Conservation (phyloP, 1,140 invertebrate genomes). For the Danaus melanippus region DNA sequence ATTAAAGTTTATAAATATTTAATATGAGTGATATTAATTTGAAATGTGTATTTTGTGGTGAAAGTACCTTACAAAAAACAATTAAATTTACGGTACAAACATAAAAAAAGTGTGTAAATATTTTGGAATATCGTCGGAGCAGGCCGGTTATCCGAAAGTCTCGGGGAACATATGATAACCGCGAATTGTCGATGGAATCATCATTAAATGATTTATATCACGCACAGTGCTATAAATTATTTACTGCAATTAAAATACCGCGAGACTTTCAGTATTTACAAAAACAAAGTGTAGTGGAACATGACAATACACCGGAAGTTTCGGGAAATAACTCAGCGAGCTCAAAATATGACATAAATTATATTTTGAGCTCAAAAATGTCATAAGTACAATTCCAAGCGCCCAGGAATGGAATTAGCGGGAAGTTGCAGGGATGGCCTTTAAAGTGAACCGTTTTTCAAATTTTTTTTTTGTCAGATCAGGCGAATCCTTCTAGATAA, state of each 20-base stretch:
- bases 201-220: no score
- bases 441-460: conserved; percentile 5
- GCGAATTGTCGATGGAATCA: no score
- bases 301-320: conserved; percentile 2
- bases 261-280: conserved; percentile 8
- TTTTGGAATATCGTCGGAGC: no score
- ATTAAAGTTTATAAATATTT: not conserved
- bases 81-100: no score
- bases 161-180: no score
- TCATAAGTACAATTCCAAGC: conserved; percentile 4
- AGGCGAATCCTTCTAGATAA: no score
- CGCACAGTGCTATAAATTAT: no score
- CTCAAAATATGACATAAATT: conserved; percentile 9
- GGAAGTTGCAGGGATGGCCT: conserved; percentile 2
- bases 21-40: conserved; percentile 1
- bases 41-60: conserved; percentile 1
- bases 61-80: no score
- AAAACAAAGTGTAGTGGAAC: not conserved
- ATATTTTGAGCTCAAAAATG: not conserved
- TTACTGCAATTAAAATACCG: no score
- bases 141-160: no score
- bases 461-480: not conserved
- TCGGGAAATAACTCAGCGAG: not conserved
- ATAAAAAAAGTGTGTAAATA: no score
- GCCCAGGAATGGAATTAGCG: conserved; percentile 7